phyloP scores from a whole-genome alignment of 2,888 invertebrate genomes.

The Agrochola lota region DNA sequence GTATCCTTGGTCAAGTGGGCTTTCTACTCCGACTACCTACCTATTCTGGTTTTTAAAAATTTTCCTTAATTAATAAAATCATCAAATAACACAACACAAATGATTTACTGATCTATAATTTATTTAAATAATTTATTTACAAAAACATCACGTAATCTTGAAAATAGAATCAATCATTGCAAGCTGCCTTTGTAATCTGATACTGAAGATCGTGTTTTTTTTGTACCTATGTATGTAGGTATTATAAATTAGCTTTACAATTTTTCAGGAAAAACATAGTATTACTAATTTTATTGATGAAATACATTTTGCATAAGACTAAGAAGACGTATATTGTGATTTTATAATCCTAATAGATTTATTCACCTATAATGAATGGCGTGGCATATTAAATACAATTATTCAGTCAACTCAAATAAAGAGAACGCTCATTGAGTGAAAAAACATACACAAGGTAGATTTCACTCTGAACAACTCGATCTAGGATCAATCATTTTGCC shows the following conservation, averaged over 20 bases:
- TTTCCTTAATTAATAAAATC: neutral
- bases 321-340: neutral
- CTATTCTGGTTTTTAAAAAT: too few relatives aligned
- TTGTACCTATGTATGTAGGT: neutral
- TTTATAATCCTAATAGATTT: neutral
- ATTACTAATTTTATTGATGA: neutral
- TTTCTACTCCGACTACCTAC: too few relatives aligned
- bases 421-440: neutral
- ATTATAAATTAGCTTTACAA: neutral
- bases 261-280: neutral
- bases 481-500: neutral
- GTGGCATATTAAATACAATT: neutral
- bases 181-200: neutral
- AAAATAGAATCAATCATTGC: neutral
- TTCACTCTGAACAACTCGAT: neutral
- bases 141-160: neutral
- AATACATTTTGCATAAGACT: neutral
- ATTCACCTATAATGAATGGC: neutral
- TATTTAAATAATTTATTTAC: neutral
- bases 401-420: neutral
- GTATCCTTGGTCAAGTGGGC: neutral
- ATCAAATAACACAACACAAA: conserved; percentile 14
- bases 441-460: neutral
- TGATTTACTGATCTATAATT: neutral
- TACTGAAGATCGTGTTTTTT: neutral